phyloP scores from a whole-genome alignment of 2,113 vertebrate genomes.

The Junco hyemalis region DNA sequence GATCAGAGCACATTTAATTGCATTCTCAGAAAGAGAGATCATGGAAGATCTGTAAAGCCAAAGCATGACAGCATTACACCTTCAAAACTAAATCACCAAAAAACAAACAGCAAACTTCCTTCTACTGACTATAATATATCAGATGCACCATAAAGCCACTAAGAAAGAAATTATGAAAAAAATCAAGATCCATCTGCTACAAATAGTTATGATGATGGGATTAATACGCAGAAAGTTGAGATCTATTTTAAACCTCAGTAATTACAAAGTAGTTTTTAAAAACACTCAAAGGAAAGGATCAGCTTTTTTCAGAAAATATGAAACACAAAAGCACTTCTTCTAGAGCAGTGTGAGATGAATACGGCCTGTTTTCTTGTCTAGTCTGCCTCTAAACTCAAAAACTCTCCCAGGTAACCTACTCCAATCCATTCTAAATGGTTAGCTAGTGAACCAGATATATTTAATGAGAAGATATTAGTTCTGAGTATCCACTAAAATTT shows the following conservation, averaged over 20 bases:
- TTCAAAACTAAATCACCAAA: neutral
- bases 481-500: neutral
- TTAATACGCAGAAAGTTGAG: neutral
- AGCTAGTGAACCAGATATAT: neutral
- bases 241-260: constrained; percentile 20
- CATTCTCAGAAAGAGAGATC: neutral
- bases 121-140: neutral
- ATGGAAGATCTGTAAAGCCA: neutral
- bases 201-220: neutral
- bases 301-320: neutral
- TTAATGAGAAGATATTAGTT: neutral
- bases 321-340: neutral
- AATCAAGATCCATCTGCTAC: neutral
- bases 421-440: neutral
- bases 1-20: neutral
- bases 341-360: neutral
- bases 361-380: neutral
- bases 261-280: constrained; percentile 8
- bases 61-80: neutral
- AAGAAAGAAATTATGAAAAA: neutral
- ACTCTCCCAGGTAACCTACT: neutral
- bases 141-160: neutral
- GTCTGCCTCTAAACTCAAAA: neutral
- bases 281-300: neutral
- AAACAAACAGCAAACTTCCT: neutral